Evolutionary conservation across 2,888 invertebrate genomes (phyloP), one percentile per base, ranked within the genome.

Genomic region (Drosophila austrosaltans): DNA sequence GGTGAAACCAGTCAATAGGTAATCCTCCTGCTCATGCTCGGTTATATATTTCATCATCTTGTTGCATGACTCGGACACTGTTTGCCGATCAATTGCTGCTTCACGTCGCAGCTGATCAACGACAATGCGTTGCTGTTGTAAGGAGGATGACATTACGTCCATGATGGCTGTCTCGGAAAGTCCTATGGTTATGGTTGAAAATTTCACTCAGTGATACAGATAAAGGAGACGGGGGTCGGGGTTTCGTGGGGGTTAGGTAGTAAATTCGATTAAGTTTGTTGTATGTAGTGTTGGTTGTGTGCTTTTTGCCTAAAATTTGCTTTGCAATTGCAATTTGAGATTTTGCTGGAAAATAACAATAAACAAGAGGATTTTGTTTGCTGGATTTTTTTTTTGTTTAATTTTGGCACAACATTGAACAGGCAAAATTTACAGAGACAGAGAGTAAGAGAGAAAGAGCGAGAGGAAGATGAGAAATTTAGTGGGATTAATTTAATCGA

Each of bases 11-110:
- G 98, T 97, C 82, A 98, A 94, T 57, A 98, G 94, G 91, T 97
- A 98, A 93, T 98, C 98, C 92, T 98, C 98, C 90, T 97, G 97
- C 91, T 97, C 96, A 90, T 98, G 98, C 90, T 98, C 98, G 56
- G 95, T 95, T 78, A 98, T 97, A 91, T 95, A 98, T 91, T 97
- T 97, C 92, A 98, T 96, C 85, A 98, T 97, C 90, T 98, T 98
- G 76, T 97, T 96, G 78, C 98, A 97, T n/a, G 98, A 98, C 87
- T 96, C 96, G 39, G 98, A 98, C 2, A 97, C 96, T 53, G 96
- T 96, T 89, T 98, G 95, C 64, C 98, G 95, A 91, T 96, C 97
- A 70, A 98, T 95, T 62, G 96, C 95, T 53, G 98, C 98, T 93
- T 98, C 98, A 67, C 98, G 95, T 78, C 98, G 91, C 73, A 98